Evolutionary conservation across 2,113 vertebrate genomes (phyloP).

Genomic region (Pseudorectes ferrugineus): DNA sequence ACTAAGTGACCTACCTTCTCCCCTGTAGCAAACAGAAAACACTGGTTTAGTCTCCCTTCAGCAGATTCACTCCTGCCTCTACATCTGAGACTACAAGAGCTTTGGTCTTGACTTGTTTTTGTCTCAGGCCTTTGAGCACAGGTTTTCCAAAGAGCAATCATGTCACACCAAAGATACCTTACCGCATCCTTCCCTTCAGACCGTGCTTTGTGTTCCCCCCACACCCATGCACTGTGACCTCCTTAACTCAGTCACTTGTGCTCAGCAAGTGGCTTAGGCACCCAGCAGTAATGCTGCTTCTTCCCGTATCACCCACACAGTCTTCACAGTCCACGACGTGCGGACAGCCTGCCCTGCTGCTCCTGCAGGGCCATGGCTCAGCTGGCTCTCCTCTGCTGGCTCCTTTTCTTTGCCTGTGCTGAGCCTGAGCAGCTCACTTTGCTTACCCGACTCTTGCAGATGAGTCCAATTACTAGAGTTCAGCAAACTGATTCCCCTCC

Average conservation of each 20-base stretch:
- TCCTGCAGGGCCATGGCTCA: background rate
- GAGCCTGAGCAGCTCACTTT: background rate
- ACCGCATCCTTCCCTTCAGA: background rate
- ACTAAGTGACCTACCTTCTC: background rate
- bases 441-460: background rate
- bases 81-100: background rate
- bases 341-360: background rate
- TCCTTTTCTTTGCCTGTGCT: background rate
- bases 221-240: accelerated
- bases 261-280: background rate
- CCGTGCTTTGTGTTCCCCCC: background rate
- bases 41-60: background rate
- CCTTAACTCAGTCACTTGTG: background rate
- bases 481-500: constrained; percentile 42
- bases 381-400: background rate
- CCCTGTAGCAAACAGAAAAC: background rate
- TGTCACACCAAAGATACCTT: background rate
- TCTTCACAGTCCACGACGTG: accelerated
- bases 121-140: background rate
- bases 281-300: accelerated
- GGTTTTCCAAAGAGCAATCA: background rate
- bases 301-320: background rate
- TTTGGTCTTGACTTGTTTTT: background rate
- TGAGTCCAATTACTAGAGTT: constrained; percentile 28
- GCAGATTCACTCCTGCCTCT: background rate